These are phyloP conservation scores for Glyptemys insculpta DNA, from an alignment of 2,797 vertebrate species.

Conservation along the genomic window DNA sequence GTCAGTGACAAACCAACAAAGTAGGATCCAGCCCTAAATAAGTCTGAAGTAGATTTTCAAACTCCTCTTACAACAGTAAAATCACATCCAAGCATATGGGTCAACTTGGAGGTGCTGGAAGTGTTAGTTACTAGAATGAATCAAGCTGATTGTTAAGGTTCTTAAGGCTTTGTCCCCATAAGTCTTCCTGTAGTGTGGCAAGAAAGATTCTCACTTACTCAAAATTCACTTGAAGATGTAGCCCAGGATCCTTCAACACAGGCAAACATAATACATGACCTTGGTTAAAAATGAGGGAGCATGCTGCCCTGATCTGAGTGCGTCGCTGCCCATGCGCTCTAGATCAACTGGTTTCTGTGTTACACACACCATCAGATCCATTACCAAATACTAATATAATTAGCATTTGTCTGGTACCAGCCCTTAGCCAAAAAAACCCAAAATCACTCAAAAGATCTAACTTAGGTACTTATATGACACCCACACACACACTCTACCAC, in stretches of 20 bases:
- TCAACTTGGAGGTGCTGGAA: neutral
- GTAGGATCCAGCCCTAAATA: neutral
- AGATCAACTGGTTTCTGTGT: neutral
- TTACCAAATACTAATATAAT: neutral
- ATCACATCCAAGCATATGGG: neutral
- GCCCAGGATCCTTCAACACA: neutral
- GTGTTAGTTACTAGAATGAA: neutral
- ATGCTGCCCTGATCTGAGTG: neutral
- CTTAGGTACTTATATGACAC: neutral
- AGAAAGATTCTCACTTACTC: neutral
- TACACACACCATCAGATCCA: neutral
- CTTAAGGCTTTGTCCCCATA: neutral
- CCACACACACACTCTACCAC: neutral
- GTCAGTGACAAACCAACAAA: neutral
- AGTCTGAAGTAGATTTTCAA: neutral
- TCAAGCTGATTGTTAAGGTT: neutral
- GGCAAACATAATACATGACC: neutral
- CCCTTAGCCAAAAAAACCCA: accelerated
- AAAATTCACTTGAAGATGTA: constrained; percentile 3
- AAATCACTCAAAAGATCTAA: neutral
- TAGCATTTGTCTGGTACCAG: accelerated
- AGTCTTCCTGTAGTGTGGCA: neutral
- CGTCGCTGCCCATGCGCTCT: accelerated
- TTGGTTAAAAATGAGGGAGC: neutral
- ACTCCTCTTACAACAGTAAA: neutral